phyloP scores from a whole-genome alignment of 2,888 invertebrate genomes.

The Tenthredo amoena region DNA sequence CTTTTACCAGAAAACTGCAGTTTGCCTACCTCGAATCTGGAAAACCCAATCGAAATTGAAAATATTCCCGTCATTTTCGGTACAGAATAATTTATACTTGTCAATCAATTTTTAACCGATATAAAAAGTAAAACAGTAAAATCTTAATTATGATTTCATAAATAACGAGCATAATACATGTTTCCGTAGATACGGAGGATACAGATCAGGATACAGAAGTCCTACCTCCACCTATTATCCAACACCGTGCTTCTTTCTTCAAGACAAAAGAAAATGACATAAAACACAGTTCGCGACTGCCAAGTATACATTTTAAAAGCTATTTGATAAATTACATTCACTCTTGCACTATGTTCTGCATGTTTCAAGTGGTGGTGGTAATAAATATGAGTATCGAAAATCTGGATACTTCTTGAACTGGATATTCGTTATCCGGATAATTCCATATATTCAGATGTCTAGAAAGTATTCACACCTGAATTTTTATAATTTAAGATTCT shows the following conservation, averaged over 20 bases:
- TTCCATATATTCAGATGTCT: not conserved
- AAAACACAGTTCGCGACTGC: not conserved
- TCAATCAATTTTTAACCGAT: not conserved
- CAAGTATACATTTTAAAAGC: not conserved
- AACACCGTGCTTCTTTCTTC: not conserved
- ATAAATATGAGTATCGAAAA: not conserved
- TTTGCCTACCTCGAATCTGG: not conserved
- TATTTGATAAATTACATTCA: not conserved
- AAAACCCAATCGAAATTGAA: not conserved
- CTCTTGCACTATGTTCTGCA: not conserved
- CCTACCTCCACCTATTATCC: not conserved
- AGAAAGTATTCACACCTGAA: not conserved
- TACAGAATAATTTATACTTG: not conserved
- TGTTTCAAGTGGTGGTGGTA: not conserved
- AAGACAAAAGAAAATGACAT: not conserved
- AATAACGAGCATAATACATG: slow-evolving; percentile 2
- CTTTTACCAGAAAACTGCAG: not conserved
- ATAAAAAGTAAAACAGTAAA: not conserved
- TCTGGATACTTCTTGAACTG: not conserved
- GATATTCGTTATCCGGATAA: not conserved
- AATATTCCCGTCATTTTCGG: not conserved
- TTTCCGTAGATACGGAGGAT: not conserved
- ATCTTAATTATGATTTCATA: not conserved
- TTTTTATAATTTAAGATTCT: not conserved
- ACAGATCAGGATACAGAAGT: not conserved